Conservation (phyloP, 2,113 vertebrate genomes). For the Mesoclemmys tuberculata region DNA sequence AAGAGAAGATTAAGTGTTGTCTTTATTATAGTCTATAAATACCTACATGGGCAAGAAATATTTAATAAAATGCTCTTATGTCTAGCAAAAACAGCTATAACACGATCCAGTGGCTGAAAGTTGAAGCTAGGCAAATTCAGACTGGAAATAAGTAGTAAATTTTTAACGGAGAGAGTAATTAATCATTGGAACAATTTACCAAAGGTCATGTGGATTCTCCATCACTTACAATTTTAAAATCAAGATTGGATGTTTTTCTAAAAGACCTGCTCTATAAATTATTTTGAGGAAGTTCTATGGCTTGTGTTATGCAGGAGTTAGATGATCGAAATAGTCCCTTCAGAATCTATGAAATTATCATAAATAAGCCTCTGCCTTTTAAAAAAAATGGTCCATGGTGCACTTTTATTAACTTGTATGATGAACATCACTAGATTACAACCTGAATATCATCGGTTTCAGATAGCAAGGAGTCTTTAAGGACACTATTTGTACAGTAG, state of each 20-base stretch:
- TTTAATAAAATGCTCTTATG: not conserved
- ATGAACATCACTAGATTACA: slow-evolving; percentile 1
- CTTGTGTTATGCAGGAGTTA: not conserved
- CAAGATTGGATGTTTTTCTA: not conserved
- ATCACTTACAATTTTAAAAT: not conserved
- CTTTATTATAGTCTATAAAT: not conserved
- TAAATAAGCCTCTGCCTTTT: slow-evolving; percentile 1
- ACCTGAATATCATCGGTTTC: slow-evolving; percentile 18
- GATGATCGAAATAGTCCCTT: not conserved
- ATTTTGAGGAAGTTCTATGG: not conserved
- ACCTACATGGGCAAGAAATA: not conserved
- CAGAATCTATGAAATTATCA: not conserved
- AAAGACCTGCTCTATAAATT: not conserved
- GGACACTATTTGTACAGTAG: not conserved
- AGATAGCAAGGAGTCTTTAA: slow-evolving; percentile 17
- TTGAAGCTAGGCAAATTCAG: not conserved
- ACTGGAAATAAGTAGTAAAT: not conserved
- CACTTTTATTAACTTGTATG: slow-evolving; percentile 34
- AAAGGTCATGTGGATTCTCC: not conserved
- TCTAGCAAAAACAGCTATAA: not conserved
- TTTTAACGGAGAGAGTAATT: not conserved
- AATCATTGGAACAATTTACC: not conserved
- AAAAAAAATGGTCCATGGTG: not conserved
- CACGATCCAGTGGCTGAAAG: not conserved
- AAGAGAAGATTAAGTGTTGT: too few relatives aligned